A percentile compares a stretch with the other conserved stretches of the same genome.
Evolutionary conservation across 1,140 invertebrate species (phyloP).

Genomic region (Drosophila nikananu): DNA sequence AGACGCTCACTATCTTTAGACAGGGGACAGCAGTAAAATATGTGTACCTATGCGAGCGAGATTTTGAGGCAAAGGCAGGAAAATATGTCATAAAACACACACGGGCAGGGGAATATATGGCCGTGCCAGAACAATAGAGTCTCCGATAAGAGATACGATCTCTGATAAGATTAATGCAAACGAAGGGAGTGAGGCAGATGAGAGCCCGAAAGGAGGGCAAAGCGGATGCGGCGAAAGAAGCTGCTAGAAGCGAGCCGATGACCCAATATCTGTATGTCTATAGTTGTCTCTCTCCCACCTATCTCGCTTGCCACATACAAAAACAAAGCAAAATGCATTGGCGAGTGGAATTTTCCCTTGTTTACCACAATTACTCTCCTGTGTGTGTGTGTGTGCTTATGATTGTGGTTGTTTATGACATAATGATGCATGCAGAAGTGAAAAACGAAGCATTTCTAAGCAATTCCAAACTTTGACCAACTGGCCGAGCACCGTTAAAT

Average conservation of each 20-base stretch:
- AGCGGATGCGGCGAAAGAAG: constrained; percentile 18
- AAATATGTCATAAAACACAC: constrained; percentile 43
- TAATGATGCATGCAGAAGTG: constrained; percentile 24
- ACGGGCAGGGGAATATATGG: constrained; percentile 20
- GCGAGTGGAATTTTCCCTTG: constrained; percentile 78
- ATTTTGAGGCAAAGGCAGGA: constrained; percentile 32
- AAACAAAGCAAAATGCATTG: constrained; percentile 54
- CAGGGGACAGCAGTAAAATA: constrained; percentile 34
- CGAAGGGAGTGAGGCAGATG: neutral
- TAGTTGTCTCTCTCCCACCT: constrained; percentile 10
- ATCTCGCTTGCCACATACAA: constrained; percentile 55
- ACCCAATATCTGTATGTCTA: constrained; percentile 41
- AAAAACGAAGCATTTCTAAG: neutral
- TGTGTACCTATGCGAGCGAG: constrained; percentile 3
- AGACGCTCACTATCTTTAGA: constrained; percentile 29
- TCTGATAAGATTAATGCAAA: constrained; percentile 37
- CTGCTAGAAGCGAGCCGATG: constrained; percentile 43
- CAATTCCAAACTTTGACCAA: neutral
- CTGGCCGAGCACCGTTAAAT: neutral
- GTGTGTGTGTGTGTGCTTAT: neutral
- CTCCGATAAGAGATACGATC: constrained; percentile 38
- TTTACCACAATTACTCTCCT: constrained; percentile 28
- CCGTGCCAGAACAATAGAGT: constrained; percentile 18
- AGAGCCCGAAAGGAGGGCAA: neutral
- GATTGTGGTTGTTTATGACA: constrained; percentile 47